A percentile compares a stretch with the other conserved stretches of the same genome.
phyloP scores from a whole-genome alignment of 1,140 invertebrate genomes.

The Hyposmocoma kahamanoa region DNA sequence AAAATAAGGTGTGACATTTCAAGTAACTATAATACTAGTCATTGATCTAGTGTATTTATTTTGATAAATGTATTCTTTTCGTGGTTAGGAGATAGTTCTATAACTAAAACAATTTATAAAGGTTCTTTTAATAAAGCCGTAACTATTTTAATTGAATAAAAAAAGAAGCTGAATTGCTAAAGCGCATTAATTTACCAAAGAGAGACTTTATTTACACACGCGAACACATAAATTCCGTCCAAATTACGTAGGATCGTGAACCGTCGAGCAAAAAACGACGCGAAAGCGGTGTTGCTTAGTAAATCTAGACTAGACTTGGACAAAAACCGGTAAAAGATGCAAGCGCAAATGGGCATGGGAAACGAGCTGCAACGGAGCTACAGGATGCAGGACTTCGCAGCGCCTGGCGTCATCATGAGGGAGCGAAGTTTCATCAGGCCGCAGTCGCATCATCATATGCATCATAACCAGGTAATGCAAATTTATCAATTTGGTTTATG shows the following conservation, averaged over 20 bases:
- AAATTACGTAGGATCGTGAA: too few relatives aligned
- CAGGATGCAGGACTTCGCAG: slow-evolving; percentile 69
- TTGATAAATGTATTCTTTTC: too few relatives aligned
- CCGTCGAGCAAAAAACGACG: slow-evolving; percentile 5
- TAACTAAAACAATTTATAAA: slow-evolving; percentile 19
- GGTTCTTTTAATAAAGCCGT: slow-evolving; percentile 17
- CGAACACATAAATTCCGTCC: slow-evolving; percentile 1
- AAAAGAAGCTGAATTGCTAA: slow-evolving; percentile 11
- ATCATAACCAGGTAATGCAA: slow-evolving; percentile 69
- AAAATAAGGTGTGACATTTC: slow-evolving; percentile 43
- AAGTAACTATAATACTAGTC: slow-evolving; percentile 67
- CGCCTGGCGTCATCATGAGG: slow-evolving; percentile 73
- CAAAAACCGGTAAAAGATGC: slow-evolving; percentile 41
- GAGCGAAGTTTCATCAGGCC: slow-evolving; percentile 77
- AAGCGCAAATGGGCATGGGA: slow-evolving; percentile 57
- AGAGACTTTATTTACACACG: slow-evolving; percentile 6
- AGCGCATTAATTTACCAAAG: slow-evolving; percentile 28
- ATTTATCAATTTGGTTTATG: too few relatives aligned
- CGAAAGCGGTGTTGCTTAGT: not conserved
- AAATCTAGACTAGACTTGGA: too few relatives aligned
- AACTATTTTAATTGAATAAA: slow-evolving; percentile 9
- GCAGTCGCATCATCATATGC: slow-evolving; percentile 74
- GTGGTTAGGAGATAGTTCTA: slow-evolving; percentile 32
- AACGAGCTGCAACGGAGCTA: slow-evolving; percentile 69
- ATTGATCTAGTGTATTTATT: slow-evolving; percentile 70